Conservation (phyloP, 2,113 vertebrate genomes). For the Electrona antarctica region DNA sequence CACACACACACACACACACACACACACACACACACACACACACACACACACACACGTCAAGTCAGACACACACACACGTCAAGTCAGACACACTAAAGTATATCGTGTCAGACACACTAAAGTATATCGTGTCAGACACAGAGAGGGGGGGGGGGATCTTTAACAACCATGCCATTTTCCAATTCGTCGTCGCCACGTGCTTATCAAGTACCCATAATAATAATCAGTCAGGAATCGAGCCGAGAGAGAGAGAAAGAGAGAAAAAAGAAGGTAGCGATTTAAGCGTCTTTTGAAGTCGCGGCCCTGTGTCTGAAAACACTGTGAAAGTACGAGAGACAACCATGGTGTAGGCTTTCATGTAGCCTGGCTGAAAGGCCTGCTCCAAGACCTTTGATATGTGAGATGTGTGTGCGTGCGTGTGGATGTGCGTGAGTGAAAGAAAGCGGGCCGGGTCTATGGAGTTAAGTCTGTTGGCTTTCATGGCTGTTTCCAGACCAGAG, state of each 20-base stretch:
- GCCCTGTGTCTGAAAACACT: constrained; percentile 43
- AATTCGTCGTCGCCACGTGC: constrained; percentile 25
- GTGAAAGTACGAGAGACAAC: constrained; percentile 57
- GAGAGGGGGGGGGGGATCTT: constrained; percentile 14
- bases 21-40: too few species aligned
- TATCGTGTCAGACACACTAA: neutral
- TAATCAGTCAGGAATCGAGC: constrained; percentile 8
- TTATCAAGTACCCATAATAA: constrained; percentile 39
- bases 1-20: too few species aligned
- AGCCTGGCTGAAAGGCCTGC: constrained; percentile 67
- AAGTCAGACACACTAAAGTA: neutral
- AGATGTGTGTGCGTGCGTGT: constrained; percentile 55
- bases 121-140: constrained; percentile 5
- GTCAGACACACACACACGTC: too few species aligned
- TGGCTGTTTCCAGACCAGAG: constrained; percentile 47
- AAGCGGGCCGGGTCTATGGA: too few species aligned
- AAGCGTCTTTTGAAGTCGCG: constrained; percentile 59
- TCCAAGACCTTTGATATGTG: constrained; percentile 78
- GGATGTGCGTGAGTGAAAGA: neutral
- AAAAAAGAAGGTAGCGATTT: constrained; percentile 48
- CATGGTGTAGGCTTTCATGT: constrained; percentile 73
- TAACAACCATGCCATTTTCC: constrained; percentile 29
- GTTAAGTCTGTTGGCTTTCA: constrained; percentile 31
- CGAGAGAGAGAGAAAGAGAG: constrained; percentile 24
- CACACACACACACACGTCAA: too few species aligned